Base-by-base conservation (phyloP, 1,140 invertebrate species). In the Megalopta genalis region DNA sequence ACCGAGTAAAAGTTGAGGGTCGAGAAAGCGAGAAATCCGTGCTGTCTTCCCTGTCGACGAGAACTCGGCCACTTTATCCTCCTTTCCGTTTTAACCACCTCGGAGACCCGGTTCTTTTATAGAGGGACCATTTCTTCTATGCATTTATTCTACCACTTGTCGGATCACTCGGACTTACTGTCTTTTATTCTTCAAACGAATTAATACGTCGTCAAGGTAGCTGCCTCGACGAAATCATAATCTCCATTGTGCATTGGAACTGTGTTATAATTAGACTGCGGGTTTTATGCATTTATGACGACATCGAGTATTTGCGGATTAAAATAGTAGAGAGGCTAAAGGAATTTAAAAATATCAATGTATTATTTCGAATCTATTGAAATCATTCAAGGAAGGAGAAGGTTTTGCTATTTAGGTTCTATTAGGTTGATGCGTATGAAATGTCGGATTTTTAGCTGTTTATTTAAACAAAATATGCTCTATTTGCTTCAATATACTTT, bases 141-240 rank as follows among this genome's bases (percentile, higher is more conserved):
- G 23, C 42, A 72, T 57, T 78, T 66, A 79, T 66, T 59, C 52
- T 49, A 49, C 39, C 69, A 18, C 32, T 74, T 60, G 70, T 60
- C 63, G 12, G 77, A 74, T 67, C 27, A 64, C 16, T 46, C 42
- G 42, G n/a, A 14, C 27, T 62, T 1, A 64, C 16, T 10, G 16
- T 46, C 64, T 54, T 46, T 63, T 46, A 64, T 64, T 72, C n/a
- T 32, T 46, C 60, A 3, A 57, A 25, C 16, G 39, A 49, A 68
- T 46, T 75, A 42, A 67, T 42, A 52, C 49, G 49, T 52, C 49
- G 49, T 52, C 49, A 9, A 32, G 23, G 25, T 46, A 60, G 42
- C 12, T 12, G 2, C 10, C 10, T 16, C 5, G 12, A 23, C 21
- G 23, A 0, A 42, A 60, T 67, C 21, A n/a, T 7, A 59, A 46